These are phyloP conservation scores for Bradynema listronoti DNA, from an alignment of 1,140 invertebrate genomes.

Conservation along the genomic window DNA sequence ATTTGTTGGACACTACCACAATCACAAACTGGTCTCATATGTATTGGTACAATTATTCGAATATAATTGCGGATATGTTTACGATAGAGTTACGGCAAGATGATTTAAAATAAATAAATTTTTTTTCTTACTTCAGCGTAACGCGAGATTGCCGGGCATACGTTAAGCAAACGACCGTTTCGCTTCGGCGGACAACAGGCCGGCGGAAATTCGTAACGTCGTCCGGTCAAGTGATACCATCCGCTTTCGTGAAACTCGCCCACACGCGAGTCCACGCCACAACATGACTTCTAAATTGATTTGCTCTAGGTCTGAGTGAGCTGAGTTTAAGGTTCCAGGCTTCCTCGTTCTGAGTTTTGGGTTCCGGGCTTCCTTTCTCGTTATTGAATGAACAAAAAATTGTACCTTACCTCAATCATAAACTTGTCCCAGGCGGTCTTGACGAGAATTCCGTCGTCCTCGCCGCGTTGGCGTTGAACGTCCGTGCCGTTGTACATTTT, in stretches of 20 bases:
- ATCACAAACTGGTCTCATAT: too few species aligned
- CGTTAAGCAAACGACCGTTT: slow-evolving; percentile 42
- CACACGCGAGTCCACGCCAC: slow-evolving; percentile 52
- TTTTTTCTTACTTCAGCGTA: slow-evolving; percentile 47
- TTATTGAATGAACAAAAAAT: too few species aligned
- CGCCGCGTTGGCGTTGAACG: slow-evolving; percentile 8
- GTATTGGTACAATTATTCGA: too few species aligned
- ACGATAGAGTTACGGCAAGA: background rate
- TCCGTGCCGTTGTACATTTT: slow-evolving; percentile 58
- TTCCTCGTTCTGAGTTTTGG: too few species aligned
- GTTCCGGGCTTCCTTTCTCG: too few species aligned
- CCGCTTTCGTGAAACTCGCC: slow-evolving; percentile 54
- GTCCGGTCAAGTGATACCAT: slow-evolving; percentile 42
- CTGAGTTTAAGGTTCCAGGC: too few species aligned
- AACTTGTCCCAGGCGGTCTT: slow-evolving; percentile 56
- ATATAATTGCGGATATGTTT: too few species aligned
- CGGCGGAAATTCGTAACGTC: slow-evolving; percentile 48
- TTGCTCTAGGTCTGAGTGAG: too few species aligned
- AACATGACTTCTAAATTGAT: slow-evolving; percentile 49
- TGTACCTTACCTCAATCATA: slow-evolving; percentile 53
- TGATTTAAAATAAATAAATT: slow-evolving; percentile 16
- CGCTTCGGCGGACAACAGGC: slow-evolving; percentile 51
- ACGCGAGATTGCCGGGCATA: slow-evolving; percentile 47
- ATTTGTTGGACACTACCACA: too few species aligned
- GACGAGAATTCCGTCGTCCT: slow-evolving; percentile 39